Conservation (phyloP, 2,797 vertebrate genomes). For the Miichthys miiuy region DNA sequence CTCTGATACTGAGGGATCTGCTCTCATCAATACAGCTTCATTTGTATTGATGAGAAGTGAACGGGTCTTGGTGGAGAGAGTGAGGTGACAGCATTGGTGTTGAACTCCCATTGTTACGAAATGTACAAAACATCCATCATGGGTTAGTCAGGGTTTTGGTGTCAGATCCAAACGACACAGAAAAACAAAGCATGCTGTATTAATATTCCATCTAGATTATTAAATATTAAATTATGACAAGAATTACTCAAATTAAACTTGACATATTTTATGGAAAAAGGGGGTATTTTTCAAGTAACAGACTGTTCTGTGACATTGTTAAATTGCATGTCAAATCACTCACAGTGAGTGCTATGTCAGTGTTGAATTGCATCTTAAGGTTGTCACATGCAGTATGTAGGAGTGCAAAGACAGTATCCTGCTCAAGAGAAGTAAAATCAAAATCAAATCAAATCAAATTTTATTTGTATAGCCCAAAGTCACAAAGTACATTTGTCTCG, state of each 20-base stretch:
- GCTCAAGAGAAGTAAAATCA: not conserved
- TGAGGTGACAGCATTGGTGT: not conserved
- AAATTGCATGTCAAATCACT: not conserved
- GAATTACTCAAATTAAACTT: not conserved
- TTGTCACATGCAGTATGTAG: not conserved
- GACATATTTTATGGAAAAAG: not conserved
- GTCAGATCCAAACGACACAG: not conserved
- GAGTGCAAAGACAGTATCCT: not conserved
- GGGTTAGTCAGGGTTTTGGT: not conserved
- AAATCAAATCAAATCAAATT: too few relatives aligned
- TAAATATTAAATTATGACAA: too few relatives aligned
- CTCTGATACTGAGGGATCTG: constrained; percentile 53
- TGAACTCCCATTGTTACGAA: not conserved
- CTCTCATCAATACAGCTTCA: constrained; percentile 59
- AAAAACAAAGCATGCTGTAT: not conserved
- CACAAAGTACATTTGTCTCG: too few relatives aligned
- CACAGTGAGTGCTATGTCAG: not conserved
- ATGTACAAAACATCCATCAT: constrained; percentile 12
- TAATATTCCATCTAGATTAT: too few relatives aligned
- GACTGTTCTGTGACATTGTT: not conserved
- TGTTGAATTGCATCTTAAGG: not conserved
- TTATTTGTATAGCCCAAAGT: too few relatives aligned
- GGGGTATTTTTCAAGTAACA: not conserved
- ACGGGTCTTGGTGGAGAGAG: constrained; percentile 3
- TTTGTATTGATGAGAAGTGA: constrained; percentile 59